phyloP scores from a whole-genome alignment of 2,888 invertebrate genomes.

The Tipula helvola region DNA sequence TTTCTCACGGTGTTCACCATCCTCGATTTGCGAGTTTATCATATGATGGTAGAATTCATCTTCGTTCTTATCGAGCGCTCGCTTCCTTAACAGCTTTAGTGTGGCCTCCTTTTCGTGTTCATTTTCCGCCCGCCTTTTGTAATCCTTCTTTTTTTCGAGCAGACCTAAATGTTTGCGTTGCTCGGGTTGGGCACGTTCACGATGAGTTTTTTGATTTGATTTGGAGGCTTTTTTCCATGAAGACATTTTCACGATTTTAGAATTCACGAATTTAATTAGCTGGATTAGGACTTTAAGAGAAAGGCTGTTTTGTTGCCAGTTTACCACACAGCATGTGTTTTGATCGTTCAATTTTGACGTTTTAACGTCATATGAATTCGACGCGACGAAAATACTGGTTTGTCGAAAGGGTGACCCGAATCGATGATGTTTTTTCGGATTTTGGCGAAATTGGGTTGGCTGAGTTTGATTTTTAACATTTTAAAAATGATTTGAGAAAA shows the following conservation, averaged over 20 bases:
- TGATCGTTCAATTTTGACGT: not conserved
- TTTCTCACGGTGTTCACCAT: constrained; percentile 53
- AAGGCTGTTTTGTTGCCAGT: not conserved
- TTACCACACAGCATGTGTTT: not conserved
- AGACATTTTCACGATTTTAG: constrained; percentile 48
- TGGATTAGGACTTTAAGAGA: no score
- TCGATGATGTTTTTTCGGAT: no score
- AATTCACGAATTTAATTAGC: not conserved
- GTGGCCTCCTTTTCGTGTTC: constrained; percentile 72
- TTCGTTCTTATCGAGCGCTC: constrained; percentile 85
- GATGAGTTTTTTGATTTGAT: constrained; percentile 69
- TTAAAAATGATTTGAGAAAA: no score
- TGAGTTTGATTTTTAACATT: no score
- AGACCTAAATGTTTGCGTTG: constrained; percentile 63
- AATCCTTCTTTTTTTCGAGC: constrained; percentile 83
- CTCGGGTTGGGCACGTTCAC: constrained; percentile 75
- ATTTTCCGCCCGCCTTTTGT: constrained; percentile 62
- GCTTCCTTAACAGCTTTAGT: constrained; percentile 64
- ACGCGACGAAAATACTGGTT: not conserved
- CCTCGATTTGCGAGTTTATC: constrained; percentile 68
- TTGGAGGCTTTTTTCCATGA: constrained; percentile 84
- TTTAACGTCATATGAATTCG: not conserved
- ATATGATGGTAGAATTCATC: constrained; percentile 99
- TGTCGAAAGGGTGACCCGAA: no score
- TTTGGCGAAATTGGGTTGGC: no score